Evolutionary conservation across 2,888 invertebrate genomes (phyloP).

Genomic region (Stratiomys singularior): DNA sequence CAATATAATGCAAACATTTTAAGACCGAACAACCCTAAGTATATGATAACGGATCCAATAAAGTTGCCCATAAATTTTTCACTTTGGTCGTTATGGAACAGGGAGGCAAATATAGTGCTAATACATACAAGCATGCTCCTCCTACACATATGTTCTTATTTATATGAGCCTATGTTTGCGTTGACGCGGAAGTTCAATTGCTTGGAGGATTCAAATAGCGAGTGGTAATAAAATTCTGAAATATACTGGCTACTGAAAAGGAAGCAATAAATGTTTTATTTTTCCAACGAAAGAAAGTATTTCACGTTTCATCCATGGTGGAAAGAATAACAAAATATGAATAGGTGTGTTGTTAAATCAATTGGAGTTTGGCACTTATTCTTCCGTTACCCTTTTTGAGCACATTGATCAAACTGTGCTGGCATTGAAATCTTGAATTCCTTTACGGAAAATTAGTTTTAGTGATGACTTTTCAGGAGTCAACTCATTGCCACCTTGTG

Average conservation of each 20-base stretch:
- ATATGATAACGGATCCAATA: constrained; percentile 43
- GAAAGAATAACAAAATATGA: too few relatives aligned
- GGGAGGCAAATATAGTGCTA: not conserved
- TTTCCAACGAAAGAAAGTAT: not conserved
- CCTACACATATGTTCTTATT: not conserved
- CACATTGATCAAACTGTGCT: too few relatives aligned
- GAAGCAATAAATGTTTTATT: constrained; percentile 9
- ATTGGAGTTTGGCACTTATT: too few relatives aligned
- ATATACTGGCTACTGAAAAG: constrained; percentile 10
- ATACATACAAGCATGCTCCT: not conserved
- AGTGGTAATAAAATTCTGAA: constrained; percentile 19
- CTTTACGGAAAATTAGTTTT: too few relatives aligned
- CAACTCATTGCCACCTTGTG: too few relatives aligned
- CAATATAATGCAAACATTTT: not conserved
- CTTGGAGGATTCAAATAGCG: constrained; percentile 8
- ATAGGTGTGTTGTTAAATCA: too few relatives aligned
- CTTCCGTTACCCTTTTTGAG: too few relatives aligned
- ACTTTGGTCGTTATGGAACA: constrained; percentile 20
- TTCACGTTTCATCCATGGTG: too few relatives aligned
- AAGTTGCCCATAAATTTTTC: constrained; percentile 43
- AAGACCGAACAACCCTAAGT: constrained; percentile 23
- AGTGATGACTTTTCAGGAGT: too few relatives aligned
- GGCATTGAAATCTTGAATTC: too few relatives aligned
- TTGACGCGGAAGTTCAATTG: not conserved
- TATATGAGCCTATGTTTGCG: too few relatives aligned